These are phyloP conservation scores for Philereme vetulata DNA, from an alignment of 2,888 invertebrate genomes.

Conservation along the genomic window DNA sequence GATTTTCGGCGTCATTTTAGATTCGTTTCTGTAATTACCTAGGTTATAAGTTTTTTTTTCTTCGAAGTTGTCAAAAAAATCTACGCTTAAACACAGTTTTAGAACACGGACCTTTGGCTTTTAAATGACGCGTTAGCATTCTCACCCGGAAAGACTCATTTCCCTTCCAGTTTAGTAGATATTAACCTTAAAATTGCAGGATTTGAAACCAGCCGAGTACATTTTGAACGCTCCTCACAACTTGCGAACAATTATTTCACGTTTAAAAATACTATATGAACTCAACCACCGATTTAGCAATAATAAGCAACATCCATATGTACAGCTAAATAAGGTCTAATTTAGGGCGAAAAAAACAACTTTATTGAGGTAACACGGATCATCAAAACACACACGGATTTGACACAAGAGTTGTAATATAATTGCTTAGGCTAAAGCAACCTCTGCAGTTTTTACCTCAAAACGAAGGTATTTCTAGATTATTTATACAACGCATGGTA, in stretches of 20 bases:
- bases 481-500: too few relatives aligned
- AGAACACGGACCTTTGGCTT: too few relatives aligned
- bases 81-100: too few relatives aligned
- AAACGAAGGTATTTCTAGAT: too few relatives aligned
- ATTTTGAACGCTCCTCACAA: not conserved
- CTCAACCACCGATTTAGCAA: constrained; percentile 6
- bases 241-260: not conserved
- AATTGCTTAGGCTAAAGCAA: not conserved
- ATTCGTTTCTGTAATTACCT: too few relatives aligned
- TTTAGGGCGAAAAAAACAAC: constrained; percentile 11
- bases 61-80: too few relatives aligned
- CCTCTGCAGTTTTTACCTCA: not conserved
- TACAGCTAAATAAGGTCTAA: constrained; percentile 16
- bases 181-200: not conserved
- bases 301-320: constrained; percentile 14
- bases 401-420: constrained; percentile 17
- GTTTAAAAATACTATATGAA: not conserved
- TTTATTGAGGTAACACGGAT: constrained; percentile 14
- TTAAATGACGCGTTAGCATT: too few relatives aligned
- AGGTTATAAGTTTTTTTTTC: too few relatives aligned
- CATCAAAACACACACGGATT: constrained; percentile 17
- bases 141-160: too few relatives aligned
- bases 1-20: too few relatives aligned
- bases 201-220: not conserved
- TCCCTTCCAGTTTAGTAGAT: not conserved